Evolutionary conservation across 2,888 invertebrate species (phyloP).

Genomic region (Copidosoma aretas): DNA sequence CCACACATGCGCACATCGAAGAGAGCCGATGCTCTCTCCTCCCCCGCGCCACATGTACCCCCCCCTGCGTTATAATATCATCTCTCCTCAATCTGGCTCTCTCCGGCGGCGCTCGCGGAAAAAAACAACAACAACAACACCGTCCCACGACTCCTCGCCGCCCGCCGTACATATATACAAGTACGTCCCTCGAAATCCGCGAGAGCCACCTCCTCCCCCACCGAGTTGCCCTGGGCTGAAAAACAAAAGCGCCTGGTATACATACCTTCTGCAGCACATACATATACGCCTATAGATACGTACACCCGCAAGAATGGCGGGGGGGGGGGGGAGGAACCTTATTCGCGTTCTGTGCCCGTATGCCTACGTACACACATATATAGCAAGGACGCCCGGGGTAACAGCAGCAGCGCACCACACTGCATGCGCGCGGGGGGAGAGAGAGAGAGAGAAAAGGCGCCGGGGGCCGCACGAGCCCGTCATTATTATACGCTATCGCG

Average conservation of each 20-base stretch:
- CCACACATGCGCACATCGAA: no score
- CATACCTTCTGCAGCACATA: no score
- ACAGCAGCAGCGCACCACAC: no score
- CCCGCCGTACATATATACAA: slow-evolving; percentile 8
- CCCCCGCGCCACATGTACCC: background rate
- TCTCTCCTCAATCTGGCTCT: slow-evolving; percentile 25
- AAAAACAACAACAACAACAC: slow-evolving; percentile 16
- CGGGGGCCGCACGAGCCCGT: slow-evolving; percentile 38
- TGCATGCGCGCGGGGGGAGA: background rate
- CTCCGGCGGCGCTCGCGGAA: slow-evolving; percentile 6
- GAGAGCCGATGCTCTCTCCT: slow-evolving; percentile 6
- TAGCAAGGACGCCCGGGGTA: no score
- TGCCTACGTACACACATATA: no score
- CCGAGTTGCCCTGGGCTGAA: slow-evolving; percentile 33
- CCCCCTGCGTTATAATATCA: slow-evolving; percentile 9
- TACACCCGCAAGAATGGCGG: no score
- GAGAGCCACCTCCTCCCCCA: slow-evolving; percentile 45
- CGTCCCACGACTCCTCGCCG: slow-evolving; percentile 31
- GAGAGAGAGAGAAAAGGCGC: slow-evolving; percentile 8
- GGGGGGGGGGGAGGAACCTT: no score
- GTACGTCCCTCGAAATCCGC: slow-evolving; percentile 38
- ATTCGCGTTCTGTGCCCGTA: no score
- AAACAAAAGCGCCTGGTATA: background rate
- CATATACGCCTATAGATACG: no score
- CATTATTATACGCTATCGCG: slow-evolving; percentile 50